Evolutionary conservation across 2,113 vertebrate species (phyloP).

Genomic region (Petaurus breviceps): DNA sequence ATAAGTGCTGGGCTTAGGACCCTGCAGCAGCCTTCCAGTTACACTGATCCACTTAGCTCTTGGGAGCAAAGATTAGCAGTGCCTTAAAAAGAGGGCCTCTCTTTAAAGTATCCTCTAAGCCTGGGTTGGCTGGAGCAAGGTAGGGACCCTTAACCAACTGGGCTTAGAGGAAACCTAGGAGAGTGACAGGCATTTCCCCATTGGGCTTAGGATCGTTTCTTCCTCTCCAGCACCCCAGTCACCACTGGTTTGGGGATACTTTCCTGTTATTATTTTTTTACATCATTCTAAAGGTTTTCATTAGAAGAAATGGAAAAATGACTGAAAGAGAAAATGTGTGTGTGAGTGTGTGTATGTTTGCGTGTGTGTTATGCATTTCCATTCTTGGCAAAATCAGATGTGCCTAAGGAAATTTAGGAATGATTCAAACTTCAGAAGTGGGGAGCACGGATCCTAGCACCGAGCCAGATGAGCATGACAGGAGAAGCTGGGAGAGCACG

Average conservation of each 20-base stretch:
- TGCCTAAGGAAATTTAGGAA: background rate
- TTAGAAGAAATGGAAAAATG: background rate
- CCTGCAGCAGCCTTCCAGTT: slow-evolving; percentile 12
- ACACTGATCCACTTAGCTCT: slow-evolving; percentile 48
- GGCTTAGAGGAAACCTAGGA: background rate
- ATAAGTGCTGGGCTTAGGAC: background rate
- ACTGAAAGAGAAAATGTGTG: slow-evolving; percentile 22
- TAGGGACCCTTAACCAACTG: background rate
- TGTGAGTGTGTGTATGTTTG: background rate
- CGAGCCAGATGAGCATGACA: background rate
- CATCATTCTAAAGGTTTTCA: background rate
- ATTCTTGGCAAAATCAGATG: background rate
- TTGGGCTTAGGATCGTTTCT: background rate
- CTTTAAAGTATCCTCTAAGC: slow-evolving; percentile 30
- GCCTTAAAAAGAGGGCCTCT: slow-evolving; percentile 72
- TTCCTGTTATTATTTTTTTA: background rate
- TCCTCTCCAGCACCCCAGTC: background rate
- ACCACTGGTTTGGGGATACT: slow-evolving; percentile 5
- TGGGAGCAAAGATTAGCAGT: slow-evolving; percentile 60
- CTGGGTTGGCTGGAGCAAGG: background rate
- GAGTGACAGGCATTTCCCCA: slow-evolving; percentile 22
- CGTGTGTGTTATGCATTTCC: background rate
- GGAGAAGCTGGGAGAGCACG: background rate
- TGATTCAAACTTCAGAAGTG: background rate
- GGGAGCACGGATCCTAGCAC: slow-evolving; percentile 6